phyloP scores from a whole-genome alignment of 2,888 invertebrate species.

The Balanococcus diminutus region DNA sequence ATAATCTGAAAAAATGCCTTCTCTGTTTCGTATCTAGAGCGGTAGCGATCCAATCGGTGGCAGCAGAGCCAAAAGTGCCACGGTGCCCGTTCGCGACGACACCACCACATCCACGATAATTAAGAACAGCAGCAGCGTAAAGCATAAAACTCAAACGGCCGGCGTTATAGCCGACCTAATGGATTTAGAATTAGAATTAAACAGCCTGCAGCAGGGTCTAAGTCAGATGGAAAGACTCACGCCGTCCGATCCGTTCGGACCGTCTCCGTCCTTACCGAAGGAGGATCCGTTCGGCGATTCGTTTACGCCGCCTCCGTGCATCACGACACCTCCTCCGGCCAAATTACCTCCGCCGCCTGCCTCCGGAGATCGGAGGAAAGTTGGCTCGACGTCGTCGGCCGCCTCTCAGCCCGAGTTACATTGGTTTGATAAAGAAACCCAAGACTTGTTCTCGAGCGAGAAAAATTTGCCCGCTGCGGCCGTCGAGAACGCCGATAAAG shows the following conservation, averaged over 20 bases:
- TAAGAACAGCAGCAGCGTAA: slow-evolving; percentile 42
- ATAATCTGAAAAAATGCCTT: background rate
- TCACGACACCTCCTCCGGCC: slow-evolving; percentile 57
- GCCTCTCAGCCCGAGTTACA: slow-evolving; percentile 60
- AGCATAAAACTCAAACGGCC: slow-evolving; percentile 56
- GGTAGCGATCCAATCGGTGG: slow-evolving; percentile 30
- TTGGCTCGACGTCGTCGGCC: slow-evolving; percentile 58
- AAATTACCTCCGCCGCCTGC: slow-evolving; percentile 62
- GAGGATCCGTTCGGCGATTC: slow-evolving; percentile 77
- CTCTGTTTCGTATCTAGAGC: slow-evolving; percentile 31
- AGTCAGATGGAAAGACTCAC: slow-evolving; percentile 88
- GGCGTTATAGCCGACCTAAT: slow-evolving; percentile 76
- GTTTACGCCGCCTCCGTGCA: slow-evolving; percentile 65
- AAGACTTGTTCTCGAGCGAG: slow-evolving; percentile 62
- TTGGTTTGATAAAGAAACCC: slow-evolving; percentile 64
- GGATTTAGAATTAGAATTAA: slow-evolving; percentile 85
- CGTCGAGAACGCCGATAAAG: slow-evolving; percentile 15
- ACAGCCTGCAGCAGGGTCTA: slow-evolving; percentile 82
- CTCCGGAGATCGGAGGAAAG: slow-evolving; percentile 60
- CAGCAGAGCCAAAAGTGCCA: background rate
- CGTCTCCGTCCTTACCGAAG: slow-evolving; percentile 61
- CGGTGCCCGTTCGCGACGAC: slow-evolving; percentile 25
- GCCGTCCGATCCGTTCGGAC: slow-evolving; percentile 70
- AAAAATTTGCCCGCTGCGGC: background rate
- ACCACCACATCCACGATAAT: too few relatives aligned